Base-by-base conservation (phyloP, 2,797 vertebrate genomes). In the Amniataba percoides region DNA sequence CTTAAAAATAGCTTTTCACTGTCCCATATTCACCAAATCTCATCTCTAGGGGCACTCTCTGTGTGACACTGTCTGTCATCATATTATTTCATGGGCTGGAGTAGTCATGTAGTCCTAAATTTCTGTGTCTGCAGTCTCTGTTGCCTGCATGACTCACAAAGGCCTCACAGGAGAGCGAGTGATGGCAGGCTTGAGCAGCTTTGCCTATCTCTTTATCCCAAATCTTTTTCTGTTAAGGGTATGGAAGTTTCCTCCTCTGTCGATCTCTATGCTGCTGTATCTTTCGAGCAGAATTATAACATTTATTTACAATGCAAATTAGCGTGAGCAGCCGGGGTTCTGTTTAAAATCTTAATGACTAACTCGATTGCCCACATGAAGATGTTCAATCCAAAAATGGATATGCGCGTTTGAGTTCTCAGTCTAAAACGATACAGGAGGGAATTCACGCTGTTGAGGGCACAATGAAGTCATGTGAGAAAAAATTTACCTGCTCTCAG, bases 221-320 rank as follows among this genome's bases (percentile, higher is more conserved):
- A 1, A 60, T 48, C 13, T 51, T n/a, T 19, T 25, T 63, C 36
- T 57, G n/a, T 23, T 34, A 31, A 43, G 39, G 18, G 43, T 57
- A 71, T 3, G 36, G 18, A 70, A 39, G 9, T 48, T 63, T 63
- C 25, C 73, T 31, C 12, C 5, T 73, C 40, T n/a, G 9, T 34
- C 42, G n/a, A 67, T 66, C 46, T 43, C 31, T 75, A 67, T 43
- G 62, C 52, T 67, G 2, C 39, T n/a, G 39, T 36, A 42, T 46
- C 45, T 58, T 16, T 7, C 8, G 23, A 21, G 21, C 18, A 45
- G 51, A 49, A 64, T 59, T 75, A 18, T 45, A 45, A 62, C 19
- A 42, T 85, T 71, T 56, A 86, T 62, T 56, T 71, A 18, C 27
- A 52, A 87, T 91, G 86, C 85, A 93, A 91, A 92, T 68, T 21